A percentile compares a stretch with the other conserved stretches of the same genome.
Evolutionary conservation across 2,888 invertebrate species (phyloP).

Genomic region (Colletes collaris): DNA sequence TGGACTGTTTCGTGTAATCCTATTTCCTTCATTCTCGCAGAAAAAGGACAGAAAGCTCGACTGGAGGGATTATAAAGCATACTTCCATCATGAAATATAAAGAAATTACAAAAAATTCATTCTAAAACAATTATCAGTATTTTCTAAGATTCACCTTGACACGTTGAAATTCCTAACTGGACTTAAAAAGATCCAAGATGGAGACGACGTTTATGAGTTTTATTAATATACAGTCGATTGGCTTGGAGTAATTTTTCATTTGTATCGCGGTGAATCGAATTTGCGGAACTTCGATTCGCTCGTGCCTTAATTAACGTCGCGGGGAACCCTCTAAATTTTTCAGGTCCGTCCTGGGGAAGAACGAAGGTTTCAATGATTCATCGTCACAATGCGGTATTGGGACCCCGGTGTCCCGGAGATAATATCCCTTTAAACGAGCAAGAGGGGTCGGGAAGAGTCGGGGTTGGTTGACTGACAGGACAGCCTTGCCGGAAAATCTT

Average conservation of each 20-base stretch:
- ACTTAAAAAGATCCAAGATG: no score
- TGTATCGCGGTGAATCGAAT: constrained; percentile 33
- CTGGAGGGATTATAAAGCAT: neutral
- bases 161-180: no score
- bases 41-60: neutral
- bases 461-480: constrained; percentile 58
- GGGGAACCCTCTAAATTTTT: constrained; percentile 54
- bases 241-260: constrained; percentile 28
- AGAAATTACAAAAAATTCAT: no score
- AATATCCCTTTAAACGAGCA: constrained; percentile 66
- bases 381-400: constrained; percentile 64
- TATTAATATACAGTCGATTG: neutral
- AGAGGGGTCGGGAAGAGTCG: constrained; percentile 45
- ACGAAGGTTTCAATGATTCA: constrained; percentile 70
- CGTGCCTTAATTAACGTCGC: constrained; percentile 66
- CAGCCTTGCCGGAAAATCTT: constrained; percentile 60
- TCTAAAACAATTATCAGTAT: no score
- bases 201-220: no score
- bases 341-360: constrained; percentile 26
- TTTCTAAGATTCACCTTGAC: no score
- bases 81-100: no score
- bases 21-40: neutral
- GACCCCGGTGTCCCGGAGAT: constrained; percentile 59
- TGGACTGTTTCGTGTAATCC: constrained; percentile 20
- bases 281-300: constrained; percentile 32